Base-by-base conservation (phyloP, 92 coral and sea anemone species). In the Virgularia gustaviana region DNA sequence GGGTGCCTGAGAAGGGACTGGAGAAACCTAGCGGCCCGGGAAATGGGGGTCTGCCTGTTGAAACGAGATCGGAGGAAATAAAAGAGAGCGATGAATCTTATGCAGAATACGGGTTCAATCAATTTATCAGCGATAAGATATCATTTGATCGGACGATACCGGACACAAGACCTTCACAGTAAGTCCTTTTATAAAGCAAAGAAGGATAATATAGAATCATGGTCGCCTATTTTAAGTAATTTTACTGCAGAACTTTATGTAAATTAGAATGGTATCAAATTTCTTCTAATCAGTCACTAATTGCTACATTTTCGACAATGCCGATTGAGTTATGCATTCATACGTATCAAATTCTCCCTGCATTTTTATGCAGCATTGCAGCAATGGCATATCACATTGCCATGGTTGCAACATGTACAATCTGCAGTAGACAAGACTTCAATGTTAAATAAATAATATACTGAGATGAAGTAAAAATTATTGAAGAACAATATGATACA, bases 21-120 rank as follows among this genome's bases (percentile, higher is more conserved):
- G 47, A 25, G 1, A 41, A 57, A 25, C 64, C 74, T 0, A 49
- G 51, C 19, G 96, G 97, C 0, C 96, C 94, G 11, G 99, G 99
- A 2, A 87, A 86, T 16, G 79, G 82, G 30, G 99, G 99, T 1
- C 83, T 78, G n/a, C 94, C 99, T 0, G 92, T 94, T 8, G 77
- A 85, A 30, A 89, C 87, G 6, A 82, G 77, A 18, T 70, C 90
- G 1, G 76, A 79, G 16, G 95, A 89, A 15, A 79, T 82, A 28
- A 22, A 63, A n/a, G 77, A 82, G 71, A 89, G 86, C 63, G 82
- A 85, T 3, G 74, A 70, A 28, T 77, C 99, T 9, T 94, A 94
- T 44, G 32, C 80, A 0, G 94, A 86, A 37, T 94, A 86, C 62
- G 99, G 99, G 16, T 94, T 94, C 56, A 94, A 94, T 76, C 99